A percentile compares a stretch with the other conserved stretches of the same genome.
Evolutionary conservation across 2,888 invertebrate genomes (phyloP).

Genomic region (Exephanes ischioxanthus): DNA sequence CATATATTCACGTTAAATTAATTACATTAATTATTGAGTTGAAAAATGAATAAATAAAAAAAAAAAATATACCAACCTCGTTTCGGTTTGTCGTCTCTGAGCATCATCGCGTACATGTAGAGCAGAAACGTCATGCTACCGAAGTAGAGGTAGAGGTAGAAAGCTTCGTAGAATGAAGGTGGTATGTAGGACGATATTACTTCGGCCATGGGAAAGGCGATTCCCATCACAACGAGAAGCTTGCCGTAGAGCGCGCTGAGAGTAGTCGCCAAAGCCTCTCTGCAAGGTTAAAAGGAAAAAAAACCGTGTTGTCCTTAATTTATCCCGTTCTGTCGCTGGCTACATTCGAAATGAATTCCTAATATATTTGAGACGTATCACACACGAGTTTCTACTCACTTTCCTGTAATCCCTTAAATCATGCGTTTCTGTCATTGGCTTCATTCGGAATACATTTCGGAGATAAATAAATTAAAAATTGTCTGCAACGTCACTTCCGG

Average conservation of each 20-base stretch:
- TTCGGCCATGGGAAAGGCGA: conserved; percentile 98
- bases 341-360: no score
- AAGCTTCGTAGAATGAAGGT: conserved; percentile 96
- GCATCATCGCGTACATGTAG: conserved; percentile 93
- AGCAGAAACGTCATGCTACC: conserved; percentile 94
- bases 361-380: no score
- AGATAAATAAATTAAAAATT: no score
- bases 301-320: neutral
- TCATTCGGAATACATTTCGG: no score
- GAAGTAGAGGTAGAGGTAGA: conserved; percentile 94
- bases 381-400: no score
- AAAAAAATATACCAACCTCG: conserved; percentile 75
- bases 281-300: conserved; percentile 79
- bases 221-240: conserved; percentile 96
- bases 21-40: neutral
- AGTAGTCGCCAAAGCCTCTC: conserved; percentile 95
- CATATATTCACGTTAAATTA: neutral
- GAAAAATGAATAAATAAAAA: neutral
- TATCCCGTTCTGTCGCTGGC: no score
- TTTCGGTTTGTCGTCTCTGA: conserved; percentile 88
- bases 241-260: conserved; percentile 97
- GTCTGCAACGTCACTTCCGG: no score
- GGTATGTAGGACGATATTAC: conserved; percentile 97
- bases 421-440: no score
- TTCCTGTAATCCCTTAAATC: no score